Evolutionary conservation across 2,113 vertebrate species (phyloP).

Genomic region (Acrocephalus arundinaceus): DNA sequence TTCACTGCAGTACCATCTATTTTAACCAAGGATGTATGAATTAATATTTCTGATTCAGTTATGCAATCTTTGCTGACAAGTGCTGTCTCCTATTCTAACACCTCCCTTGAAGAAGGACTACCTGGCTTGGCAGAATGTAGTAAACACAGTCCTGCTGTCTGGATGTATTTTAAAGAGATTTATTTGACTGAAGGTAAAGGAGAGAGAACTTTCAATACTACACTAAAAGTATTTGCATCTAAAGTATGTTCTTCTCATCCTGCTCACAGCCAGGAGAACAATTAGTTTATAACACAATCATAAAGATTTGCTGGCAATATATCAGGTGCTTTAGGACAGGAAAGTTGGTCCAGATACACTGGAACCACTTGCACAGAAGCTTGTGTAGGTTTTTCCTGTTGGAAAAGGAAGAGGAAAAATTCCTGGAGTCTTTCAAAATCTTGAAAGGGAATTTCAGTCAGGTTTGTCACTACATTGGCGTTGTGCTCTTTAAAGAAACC

Average conservation of each 20-base stretch:
- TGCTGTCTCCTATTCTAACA: not conserved
- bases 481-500: not conserved
- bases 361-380: not conserved
- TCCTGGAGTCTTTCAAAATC: not conserved
- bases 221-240: not conserved
- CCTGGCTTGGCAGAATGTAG: not conserved
- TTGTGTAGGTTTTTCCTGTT: not conserved
- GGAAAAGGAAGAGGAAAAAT: not conserved
- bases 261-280: not conserved
- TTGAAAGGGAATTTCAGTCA: not conserved
- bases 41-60: not conserved
- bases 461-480: not conserved
- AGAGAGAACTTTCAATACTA: not conserved
- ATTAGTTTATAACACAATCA: not conserved
- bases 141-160: not conserved
- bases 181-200: not conserved
- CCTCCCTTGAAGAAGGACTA: not conserved
- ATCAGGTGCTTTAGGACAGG: not conserved
- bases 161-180: not conserved
- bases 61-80: not conserved
- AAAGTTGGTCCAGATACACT: not conserved
- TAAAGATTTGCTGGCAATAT: not conserved
- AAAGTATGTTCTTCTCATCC: not conserved
- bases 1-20: not conserved
- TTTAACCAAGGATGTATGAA: not conserved